Evolutionary conservation across 2,797 vertebrate species (phyloP).

Genomic region (Astyanax mexicanus): DNA sequence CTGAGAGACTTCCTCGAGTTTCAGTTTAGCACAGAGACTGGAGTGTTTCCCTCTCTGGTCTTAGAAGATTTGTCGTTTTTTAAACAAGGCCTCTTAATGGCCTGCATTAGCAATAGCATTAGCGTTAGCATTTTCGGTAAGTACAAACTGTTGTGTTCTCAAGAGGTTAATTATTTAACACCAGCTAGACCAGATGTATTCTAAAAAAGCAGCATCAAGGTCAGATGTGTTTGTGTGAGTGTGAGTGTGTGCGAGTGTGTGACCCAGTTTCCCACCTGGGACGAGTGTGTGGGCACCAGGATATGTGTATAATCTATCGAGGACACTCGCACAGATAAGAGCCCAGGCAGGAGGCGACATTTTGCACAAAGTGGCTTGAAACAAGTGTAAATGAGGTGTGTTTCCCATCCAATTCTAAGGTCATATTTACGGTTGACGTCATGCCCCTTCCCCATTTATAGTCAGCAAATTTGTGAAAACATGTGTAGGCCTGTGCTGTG

Average conservation of each 20-base stretch:
- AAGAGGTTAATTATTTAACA: conserved; percentile 31
- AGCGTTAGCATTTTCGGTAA: too few relatives aligned
- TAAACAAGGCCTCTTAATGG: background rate
- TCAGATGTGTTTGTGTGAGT: conserved; percentile 1
- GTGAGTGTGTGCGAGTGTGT: conserved; percentile 18
- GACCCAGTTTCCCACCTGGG: conserved; percentile 28
- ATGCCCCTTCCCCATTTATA: conserved; percentile 29
- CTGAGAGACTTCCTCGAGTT: conserved; percentile 39
- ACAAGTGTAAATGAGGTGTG: background rate
- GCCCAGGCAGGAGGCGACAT: conserved; percentile 3
- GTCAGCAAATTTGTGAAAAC: conserved; percentile 36
- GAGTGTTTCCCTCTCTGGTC: conserved; percentile 14
- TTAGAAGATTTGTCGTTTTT: background rate
- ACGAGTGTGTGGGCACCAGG: conserved; percentile 8
- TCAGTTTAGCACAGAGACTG: conserved; percentile 58
- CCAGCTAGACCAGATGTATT: conserved; percentile 31
- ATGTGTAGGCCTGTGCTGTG: conserved; percentile 46
- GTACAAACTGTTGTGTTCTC: background rate
- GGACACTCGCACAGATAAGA: conserved; percentile 20
- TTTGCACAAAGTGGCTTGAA: background rate
- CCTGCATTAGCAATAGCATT: background rate
- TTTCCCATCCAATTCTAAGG: background rate
- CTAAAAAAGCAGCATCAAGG: conserved; percentile 32
- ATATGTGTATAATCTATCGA: conserved; percentile 22
- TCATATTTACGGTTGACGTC: conserved; percentile 5